Evolutionary conservation across 2,888 invertebrate genomes (phyloP), one percentile per base, ranked within the genome.

Genomic region (Papilio demoleus): DNA sequence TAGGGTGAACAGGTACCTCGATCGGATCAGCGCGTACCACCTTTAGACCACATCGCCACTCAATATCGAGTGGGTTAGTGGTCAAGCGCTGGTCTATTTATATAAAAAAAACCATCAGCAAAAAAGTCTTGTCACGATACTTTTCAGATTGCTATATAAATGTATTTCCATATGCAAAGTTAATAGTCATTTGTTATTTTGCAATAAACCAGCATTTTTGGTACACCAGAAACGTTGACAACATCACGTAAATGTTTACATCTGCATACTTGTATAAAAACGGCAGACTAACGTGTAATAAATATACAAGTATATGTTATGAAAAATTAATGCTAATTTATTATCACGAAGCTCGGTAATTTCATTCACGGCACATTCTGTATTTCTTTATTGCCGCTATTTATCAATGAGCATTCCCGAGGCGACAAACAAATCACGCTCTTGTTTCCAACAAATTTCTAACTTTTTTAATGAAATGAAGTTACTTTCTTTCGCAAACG

Each of bases 371-470:
- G 59, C 14, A 59, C 36, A 59, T 59, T 59, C 14, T 59, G 38
- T 59, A 59, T 59, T 59, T 59, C 59, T 59, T 59, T 59, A 59
- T 59, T 59, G 59, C 59, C 36, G 59, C 59, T 38, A 59, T 59
- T 59, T 59, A 59, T 59, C 59, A 59, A 59, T 38, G 59, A 59
- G 38, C 59, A 38, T 59, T 59, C 59, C 59, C 59, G 59, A 59
- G 59, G 59, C 59, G 59, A 59, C 38, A 59, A 38, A 59, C 59
- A 59, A 59, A 59, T 59, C 59, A 59, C 59, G 22, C 22, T 14
- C 59, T 38, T 59, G 36, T 59, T 38, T 38, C 22, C 8, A 59
- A 24, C 6, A 12, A 59, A 38, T 59, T 59, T 59, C 59, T 40
- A 38, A 38, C 36, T 38, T 59, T 59, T 36, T 59, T 59, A 53